A percentile compares a stretch with the other conserved stretches of the same genome.
Evolutionary conservation across 2,888 invertebrate genomes (phyloP).

Genomic region (Buathra laborator): DNA sequence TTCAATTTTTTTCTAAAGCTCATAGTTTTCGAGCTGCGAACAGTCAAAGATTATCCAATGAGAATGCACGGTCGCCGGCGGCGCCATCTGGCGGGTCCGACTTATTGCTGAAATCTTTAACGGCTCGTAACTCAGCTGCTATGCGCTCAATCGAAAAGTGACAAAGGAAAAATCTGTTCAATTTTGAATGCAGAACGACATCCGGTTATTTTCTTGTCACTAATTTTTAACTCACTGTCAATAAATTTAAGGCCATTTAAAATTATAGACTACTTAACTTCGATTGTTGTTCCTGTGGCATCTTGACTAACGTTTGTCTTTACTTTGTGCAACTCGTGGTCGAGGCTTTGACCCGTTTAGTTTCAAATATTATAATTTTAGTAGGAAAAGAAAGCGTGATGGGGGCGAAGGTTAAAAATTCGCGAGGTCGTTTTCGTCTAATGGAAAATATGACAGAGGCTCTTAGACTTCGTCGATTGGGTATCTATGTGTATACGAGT

Average conservation of each 20-base stretch:
- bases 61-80: background rate
- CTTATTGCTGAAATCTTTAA: background rate
- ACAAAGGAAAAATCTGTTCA: background rate
- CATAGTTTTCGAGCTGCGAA: background rate
- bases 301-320: no score
- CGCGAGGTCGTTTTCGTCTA: background rate
- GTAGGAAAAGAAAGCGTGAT: background rate
- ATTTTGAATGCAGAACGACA: background rate
- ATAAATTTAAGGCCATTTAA: background rate
- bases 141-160: background rate
- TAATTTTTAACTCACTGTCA: background rate
- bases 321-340: no score
- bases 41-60: background rate
- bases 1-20: background rate
- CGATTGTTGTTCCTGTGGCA: no score
- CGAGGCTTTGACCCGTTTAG: background rate
- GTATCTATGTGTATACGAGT: constrained; percentile 14
- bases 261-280: background rate
- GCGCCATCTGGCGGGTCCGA: constrained; percentile 1
- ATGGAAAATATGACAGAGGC: constrained; percentile 7
- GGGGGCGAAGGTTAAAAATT: background rate
- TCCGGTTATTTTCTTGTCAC: background rate
- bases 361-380: background rate
- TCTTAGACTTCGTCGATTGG: background rate
- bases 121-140: background rate